Evolutionary conservation across 2,888 invertebrate species (phyloP), one percentile per base, ranked within the genome.

Genomic region (Sarcophaga subvicina): DNA sequence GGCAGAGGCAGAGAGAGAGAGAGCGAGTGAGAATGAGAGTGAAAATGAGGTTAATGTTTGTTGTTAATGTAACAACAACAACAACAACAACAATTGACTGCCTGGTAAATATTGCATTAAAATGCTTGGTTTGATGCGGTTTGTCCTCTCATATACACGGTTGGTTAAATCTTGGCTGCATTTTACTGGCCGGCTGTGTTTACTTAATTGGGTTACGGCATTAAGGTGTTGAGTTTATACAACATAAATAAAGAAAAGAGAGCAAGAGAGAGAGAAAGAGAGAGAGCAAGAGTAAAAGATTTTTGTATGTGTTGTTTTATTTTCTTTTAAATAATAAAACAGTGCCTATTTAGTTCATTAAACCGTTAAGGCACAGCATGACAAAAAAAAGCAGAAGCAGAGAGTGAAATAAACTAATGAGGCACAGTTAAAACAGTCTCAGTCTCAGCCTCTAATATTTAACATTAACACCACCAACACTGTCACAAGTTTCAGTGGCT

Each of bases 31-130:
- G 14, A 4, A 14, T 49, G 14, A 14, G 49, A 14, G 80, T 80
- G 54, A 77, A 80, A 87, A 82, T 72, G 87, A 82, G 87, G 87
- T 87, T 87, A 87, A 87, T 87, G 81, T 84, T 37, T 37, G 37
- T 37, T 37, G 37, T 37, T 37, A 37, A 8, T 37, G 75, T 76
- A 80, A 82, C 67, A 75, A 63, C 76, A 54, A 22, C 3, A 63
- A 22, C 45, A 37, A 37, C 37, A 37, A 37, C 6, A 27, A 37
- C 27, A 22, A 22, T 25, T 10, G 10, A 14, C 70, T 75, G 76
- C 75, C 66, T 85, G 80, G 84, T 77, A 85, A 85, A 85, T 77
- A 85, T 80, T 54, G 54, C 17, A 17, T 54, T 54, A 14, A 17
- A 45, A 45, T 67, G 67, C 45, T 45, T n/a, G n/a, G 17, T 20